Evolutionary conservation across 2,888 invertebrate genomes (phyloP), one percentile per base, ranked within the genome.

Genomic region (Nipponacmea schrenckii): DNA sequence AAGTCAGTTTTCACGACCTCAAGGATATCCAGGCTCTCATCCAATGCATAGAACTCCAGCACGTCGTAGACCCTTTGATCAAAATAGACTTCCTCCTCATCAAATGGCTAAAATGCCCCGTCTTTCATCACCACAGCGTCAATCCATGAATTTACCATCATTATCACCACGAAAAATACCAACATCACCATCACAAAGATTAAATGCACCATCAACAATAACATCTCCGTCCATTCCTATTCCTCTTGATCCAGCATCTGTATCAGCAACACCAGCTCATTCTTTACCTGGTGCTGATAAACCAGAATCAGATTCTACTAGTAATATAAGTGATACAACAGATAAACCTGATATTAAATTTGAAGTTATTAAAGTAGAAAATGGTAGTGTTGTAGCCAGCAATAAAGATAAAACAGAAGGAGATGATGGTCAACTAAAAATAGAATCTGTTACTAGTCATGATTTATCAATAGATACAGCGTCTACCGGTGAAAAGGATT

Each of bases 371-470:
- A 56, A 56, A 56, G 56, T 56, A 56, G 56, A 56, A 56, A 56
- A 56, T 56, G 56, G 56, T 56, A 56, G 56, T 56, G 56, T 56
- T 56, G 56, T 56, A 56, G 56, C 56, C 20, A 56, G 56, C 20
- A 56, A 56, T 56, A 56, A 56, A 56, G 15, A 56, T 56, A 24
- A 20, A 56, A 56, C 56, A 56, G 56, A 56, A 56, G 56, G 24
- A 56, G 56, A 56, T 24, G 56, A 56, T 24, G 24, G 24, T 24
- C 20, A 56, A 56, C 56, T 56, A 12, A 56, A 24, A 56, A 56
- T 56, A 56, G 56, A 56, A 56, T 56, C 56, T 56, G 56, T 56
- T 20, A 56, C 56, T 56, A 56, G 56, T 56, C 56, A 56, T 56
- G 56, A 56, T 56, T 56, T 56, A 56, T 56, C 56, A 56, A 24